Conservation (phyloP, 1,140 invertebrate genomes). For the Euura lappo region DNA sequence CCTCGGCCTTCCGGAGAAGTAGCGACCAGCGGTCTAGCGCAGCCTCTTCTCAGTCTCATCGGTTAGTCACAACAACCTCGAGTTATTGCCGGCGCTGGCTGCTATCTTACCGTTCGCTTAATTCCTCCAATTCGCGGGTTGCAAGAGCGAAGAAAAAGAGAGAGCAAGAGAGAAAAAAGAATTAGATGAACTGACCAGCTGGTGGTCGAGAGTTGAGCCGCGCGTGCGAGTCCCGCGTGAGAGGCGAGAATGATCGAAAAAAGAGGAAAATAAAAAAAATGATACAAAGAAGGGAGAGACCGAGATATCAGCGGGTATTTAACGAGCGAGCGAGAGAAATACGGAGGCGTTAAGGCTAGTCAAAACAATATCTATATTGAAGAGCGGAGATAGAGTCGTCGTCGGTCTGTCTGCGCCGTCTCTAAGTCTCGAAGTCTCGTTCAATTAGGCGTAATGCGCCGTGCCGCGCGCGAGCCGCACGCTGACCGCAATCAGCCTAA, state of each 20-base stretch:
- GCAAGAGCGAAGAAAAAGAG: slow-evolving; percentile 26
- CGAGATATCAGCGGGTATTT: slow-evolving; percentile 9
- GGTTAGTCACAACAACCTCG: slow-evolving; percentile 4
- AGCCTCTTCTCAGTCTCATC: neutral
- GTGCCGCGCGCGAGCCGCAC: neutral
- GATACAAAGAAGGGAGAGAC: slow-evolving; percentile 5
- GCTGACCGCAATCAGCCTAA: slow-evolving; percentile 1
- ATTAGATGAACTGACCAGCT: neutral
- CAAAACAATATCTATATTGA: slow-evolving; percentile 30
- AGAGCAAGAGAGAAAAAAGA: neutral
- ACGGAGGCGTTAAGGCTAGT: slow-evolving; percentile 11
- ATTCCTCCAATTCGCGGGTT: slow-evolving; percentile 33
- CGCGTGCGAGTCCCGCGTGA: neutral
- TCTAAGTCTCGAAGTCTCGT: slow-evolving; percentile 15
- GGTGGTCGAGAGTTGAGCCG: neutral
- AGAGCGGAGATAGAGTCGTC: slow-evolving; percentile 15
- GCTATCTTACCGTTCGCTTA: slow-evolving; percentile 16
- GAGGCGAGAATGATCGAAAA: neutral
- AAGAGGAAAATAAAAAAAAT: slow-evolving; percentile 12
- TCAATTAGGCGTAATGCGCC: slow-evolving; percentile 13
- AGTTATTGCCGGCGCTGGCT: neutral
- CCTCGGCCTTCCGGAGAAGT: neutral
- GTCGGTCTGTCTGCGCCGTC: slow-evolving; percentile 21
- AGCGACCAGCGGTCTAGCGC: neutral
- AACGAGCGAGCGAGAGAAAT: slow-evolving; percentile 8